Evolutionary conservation across 2,888 invertebrate genomes (phyloP), one percentile per base, ranked within the genome.

Genomic region (Mythimna loreyi): DNA sequence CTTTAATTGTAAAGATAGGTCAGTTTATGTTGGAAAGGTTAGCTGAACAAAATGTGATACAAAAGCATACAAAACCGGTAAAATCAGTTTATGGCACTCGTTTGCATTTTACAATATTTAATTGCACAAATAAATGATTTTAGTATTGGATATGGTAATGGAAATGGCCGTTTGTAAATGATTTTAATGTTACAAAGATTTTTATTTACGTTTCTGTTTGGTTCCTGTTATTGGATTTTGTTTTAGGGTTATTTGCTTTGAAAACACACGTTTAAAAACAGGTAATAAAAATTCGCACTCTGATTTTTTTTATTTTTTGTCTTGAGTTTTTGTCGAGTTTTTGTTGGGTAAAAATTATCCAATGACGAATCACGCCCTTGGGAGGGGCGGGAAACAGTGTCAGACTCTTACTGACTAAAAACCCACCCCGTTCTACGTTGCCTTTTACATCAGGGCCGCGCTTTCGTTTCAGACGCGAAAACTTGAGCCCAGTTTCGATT

Each of bases 31-130:
- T 25, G n/a, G 60, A 4, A 1, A 2, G 8, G 0, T 2, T 16
- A 53, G 16, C 16, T 23, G 25, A n/a, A 43, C 61, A 50, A 59
- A 72, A 80, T 57, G 19, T 56, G 0, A 60, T 50, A 62, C 67
- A 58, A 67, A 82, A 60, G 52, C 50, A 45, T n/a, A 55, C 13
- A 64, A 55, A 40, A 52, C 58, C 71, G 64, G 55, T 16, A 64
- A 55, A 40, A 52, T 60, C 71, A 66, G 55, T 81, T 75, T 78
- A 81, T 78, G 75, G 30, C 7, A 23, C 43, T 66, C 66, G 62
- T 84, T 84, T 73, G 73, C 75, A 84, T 84, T 81, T 81, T 78
- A 69, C 62, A 59, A 52, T 28, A 69, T 75, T 81, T 75, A 81
- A 82, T 74, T 76, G 65, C 53, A 55, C 55, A 56, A 78, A 78